Base-by-base conservation (phyloP, 2,797 vertebrate species). In the Sarcoramphus papa region DNA sequence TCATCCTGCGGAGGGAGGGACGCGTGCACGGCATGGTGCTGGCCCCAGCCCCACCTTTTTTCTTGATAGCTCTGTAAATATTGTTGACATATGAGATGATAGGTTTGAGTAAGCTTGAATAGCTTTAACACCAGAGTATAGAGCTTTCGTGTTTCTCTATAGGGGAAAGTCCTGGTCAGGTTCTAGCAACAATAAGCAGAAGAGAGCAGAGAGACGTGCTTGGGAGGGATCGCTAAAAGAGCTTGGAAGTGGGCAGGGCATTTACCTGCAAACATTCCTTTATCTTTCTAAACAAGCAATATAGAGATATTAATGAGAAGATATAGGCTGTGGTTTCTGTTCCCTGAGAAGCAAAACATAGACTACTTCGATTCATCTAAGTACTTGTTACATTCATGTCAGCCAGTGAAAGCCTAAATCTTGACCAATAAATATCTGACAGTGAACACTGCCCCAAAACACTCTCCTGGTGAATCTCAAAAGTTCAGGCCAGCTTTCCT, bases 11-110 rank as follows among this genome's bases (percentile, higher is more conserved):
- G 27, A 74, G 20, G 27, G 56, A 84, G 21, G 20, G 8, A n/a
- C 5, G 1, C 0, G 0, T 41, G 47, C 47, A 25, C 20, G 45
- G n/a, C n/a, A 54, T 0, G 3, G 16, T 47, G 76, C 30, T 57
- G 74, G 54, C 43, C 37, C 10, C 30, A 73, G 50, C 10, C 21
- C 14, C 51, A 60, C 3, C 12, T 6, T 40, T 56, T 68, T 59
- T 72, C 37, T 45, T 60, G 47, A 19, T 24, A 62, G 21, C 31
- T 68, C 37, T 91, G 50, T 62, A 48, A 85, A 56, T 85, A 64
- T 45, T 73, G 12, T 41, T 76, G 60, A 62, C 16, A 30, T 64
- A 57, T 85, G 64, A 64, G 54, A 20, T 10, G 54, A 20, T 10
- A 57, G 37, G 30, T 59, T 79, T 70, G 47, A 31, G 20, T 60